These are phyloP conservation scores for Cecropterus lyciades DNA, from an alignment of 1,140 invertebrate genomes.

Conservation along the genomic window DNA sequence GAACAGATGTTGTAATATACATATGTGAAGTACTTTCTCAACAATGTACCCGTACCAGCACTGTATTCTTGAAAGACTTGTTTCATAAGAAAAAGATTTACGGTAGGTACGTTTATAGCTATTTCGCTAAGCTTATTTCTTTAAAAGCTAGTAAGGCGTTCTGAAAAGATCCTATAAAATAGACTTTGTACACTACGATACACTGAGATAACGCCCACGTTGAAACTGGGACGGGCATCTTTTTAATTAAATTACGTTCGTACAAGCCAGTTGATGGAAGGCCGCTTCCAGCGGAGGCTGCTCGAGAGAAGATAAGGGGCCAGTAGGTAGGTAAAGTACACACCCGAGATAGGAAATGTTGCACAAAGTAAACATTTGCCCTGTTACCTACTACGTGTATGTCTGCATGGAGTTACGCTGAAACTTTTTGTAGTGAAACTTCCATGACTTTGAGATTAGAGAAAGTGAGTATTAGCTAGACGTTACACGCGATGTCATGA, in stretches of 20 bases:
- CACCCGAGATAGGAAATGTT: slow-evolving; percentile 61
- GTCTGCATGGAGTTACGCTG: slow-evolving; percentile 24
- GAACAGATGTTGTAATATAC: slow-evolving; percentile 30
- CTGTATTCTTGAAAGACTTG: neutral
- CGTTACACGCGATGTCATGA: too few relatives aligned
- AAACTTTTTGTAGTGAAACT: slow-evolving; percentile 8
- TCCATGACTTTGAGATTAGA: neutral
- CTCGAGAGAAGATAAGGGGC: slow-evolving; percentile 58
- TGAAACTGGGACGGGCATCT: slow-evolving; percentile 32
- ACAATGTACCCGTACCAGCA: slow-evolving; percentile 10
- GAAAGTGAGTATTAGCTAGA: neutral
- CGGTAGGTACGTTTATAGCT: neutral
- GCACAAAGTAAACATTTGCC: slow-evolving; percentile 63
- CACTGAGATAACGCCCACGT: slow-evolving; percentile 17
- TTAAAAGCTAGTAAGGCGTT: neutral
- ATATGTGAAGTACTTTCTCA: slow-evolving; percentile 16
- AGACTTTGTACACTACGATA: neutral
- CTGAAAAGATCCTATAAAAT: neutral
- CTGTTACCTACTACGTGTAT: slow-evolving; percentile 33
- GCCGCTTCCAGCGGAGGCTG: slow-evolving; percentile 52
- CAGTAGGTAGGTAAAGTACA: slow-evolving; percentile 55
- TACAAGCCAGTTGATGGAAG: slow-evolving; percentile 43
- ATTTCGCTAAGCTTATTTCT: neutral
- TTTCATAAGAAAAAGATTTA: neutral
- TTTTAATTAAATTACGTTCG: slow-evolving; percentile 60